phyloP scores from a whole-genome alignment of 2,797 vertebrate genomes.

The Trematomus bernacchii region DNA sequence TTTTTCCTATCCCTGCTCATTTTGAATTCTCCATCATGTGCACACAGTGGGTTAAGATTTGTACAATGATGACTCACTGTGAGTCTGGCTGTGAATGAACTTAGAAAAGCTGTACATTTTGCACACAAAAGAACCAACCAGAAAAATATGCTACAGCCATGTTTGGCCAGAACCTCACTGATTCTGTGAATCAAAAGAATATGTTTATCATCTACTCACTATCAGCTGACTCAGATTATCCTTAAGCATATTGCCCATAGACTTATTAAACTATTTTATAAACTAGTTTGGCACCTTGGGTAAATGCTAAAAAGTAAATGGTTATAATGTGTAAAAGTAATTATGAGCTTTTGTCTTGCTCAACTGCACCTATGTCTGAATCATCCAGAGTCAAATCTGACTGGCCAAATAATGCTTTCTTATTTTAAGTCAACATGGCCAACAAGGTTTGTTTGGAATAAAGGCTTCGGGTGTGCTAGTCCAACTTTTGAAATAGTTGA shows the following conservation, averaged over 20 bases:
- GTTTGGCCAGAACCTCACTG: slow-evolving; percentile 21
- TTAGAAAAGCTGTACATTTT: not conserved
- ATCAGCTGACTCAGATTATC: slow-evolving; percentile 6
- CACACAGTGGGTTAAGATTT: not conserved
- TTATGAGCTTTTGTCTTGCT: slow-evolving; percentile 5
- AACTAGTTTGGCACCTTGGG: not conserved
- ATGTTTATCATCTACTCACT: slow-evolving; percentile 6
- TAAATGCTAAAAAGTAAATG: not conserved
- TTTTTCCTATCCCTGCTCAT: not conserved
- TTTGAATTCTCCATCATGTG: not conserved
- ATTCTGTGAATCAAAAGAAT: slow-evolving; percentile 23
- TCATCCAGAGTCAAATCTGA: not conserved
- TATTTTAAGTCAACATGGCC: slow-evolving; percentile 11
- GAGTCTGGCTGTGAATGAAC: slow-evolving; percentile 14
- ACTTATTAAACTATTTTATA: not conserved
- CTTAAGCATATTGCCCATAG: not conserved
- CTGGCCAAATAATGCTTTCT: not conserved
- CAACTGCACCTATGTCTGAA: slow-evolving; percentile 16
- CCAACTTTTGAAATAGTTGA: slow-evolving; percentile 23
- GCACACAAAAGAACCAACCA: slow-evolving; percentile 9
- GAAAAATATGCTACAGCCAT: slow-evolving; percentile 15
- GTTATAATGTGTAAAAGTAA: not conserved
- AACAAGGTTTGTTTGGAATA: slow-evolving; percentile 18
- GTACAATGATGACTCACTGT: slow-evolving; percentile 14
- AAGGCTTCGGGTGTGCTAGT: slow-evolving; percentile 24